phyloP scores from a whole-genome alignment of 1,140 invertebrate genomes.

The Trichomalopsis sarcophagae region DNA sequence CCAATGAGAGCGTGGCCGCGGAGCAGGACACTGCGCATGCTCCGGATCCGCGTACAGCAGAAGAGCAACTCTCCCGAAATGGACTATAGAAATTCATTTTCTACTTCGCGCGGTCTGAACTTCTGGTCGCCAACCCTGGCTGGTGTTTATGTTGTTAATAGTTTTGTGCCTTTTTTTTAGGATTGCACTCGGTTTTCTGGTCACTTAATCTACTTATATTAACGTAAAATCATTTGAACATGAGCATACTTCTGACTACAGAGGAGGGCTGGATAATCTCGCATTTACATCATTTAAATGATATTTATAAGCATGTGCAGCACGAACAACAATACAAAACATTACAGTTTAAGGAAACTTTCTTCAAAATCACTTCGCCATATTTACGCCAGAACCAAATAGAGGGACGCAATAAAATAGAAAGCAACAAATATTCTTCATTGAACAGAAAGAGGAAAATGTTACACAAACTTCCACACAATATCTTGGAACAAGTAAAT shows the following conservation, averaged over 20 bases:
- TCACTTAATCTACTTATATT: too few species aligned
- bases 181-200: too few species aligned
- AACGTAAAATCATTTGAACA: slow-evolving; percentile 31
- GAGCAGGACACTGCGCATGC: too few species aligned
- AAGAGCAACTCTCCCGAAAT: too few species aligned
- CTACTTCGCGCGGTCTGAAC: too few species aligned
- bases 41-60: too few species aligned
- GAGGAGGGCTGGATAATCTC: slow-evolving; percentile 67
- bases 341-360: slow-evolving; percentile 59
- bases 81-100: too few species aligned
- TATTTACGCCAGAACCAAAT: slow-evolving; percentile 64
- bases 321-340: slow-evolving; percentile 41
- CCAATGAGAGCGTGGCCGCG: too few species aligned
- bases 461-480: slow-evolving; percentile 49
- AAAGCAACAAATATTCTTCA: slow-evolving; percentile 29
- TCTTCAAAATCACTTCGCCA: slow-evolving; percentile 66
- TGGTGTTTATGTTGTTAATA: too few species aligned
- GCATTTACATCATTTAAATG: slow-evolving; percentile 62
- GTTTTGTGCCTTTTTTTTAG: too few species aligned
- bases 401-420: neutral
- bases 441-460: slow-evolving; percentile 57
- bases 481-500: slow-evolving; percentile 59
- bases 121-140: too few species aligned
- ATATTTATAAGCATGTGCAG: slow-evolving; percentile 60
- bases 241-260: slow-evolving; percentile 61